These are phyloP conservation scores for Nyctalus aviator DNA, from an alignment of 2,797 vertebrate species.

Conservation along the genomic window DNA sequence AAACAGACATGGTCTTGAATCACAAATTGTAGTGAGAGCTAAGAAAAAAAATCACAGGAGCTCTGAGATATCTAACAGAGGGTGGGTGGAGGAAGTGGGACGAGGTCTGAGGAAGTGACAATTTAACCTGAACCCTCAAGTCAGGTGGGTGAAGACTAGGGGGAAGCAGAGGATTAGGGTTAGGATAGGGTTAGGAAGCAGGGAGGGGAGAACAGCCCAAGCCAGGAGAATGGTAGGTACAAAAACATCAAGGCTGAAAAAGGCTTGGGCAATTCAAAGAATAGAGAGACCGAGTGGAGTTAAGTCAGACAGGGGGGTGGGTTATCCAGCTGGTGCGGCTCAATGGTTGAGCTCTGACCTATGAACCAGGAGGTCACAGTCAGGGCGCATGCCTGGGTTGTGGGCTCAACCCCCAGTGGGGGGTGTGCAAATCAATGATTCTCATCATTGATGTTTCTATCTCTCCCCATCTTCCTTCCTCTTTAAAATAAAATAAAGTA, in stretches of 20 bases:
- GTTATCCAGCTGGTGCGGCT: too few relatives aligned
- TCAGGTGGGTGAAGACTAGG: not conserved
- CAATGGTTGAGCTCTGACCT: too few relatives aligned
- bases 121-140: conserved; percentile 12
- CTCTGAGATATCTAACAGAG: not conserved
- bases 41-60: not conserved
- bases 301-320: not conserved
- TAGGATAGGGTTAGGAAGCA: not conserved
- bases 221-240: not conserved
- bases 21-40: not conserved
- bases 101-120: not conserved
- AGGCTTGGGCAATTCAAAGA: not conserved
- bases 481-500: too few relatives aligned
- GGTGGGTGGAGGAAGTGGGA: not conserved
- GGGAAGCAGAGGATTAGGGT: not conserved
- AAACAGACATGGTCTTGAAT: conserved; percentile 45
- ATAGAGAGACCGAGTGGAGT: not conserved
- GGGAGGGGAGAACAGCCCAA: not conserved
- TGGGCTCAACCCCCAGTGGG: too few relatives aligned
- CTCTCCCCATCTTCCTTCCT: too few relatives aligned
- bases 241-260: not conserved
- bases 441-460: too few relatives aligned
- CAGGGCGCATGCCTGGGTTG: too few relatives aligned
- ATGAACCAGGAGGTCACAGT: too few relatives aligned
- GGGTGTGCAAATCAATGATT: too few relatives aligned